phyloP scores from a whole-genome alignment of 2,888 invertebrate genomes.

The Congeria kusceri region DNA sequence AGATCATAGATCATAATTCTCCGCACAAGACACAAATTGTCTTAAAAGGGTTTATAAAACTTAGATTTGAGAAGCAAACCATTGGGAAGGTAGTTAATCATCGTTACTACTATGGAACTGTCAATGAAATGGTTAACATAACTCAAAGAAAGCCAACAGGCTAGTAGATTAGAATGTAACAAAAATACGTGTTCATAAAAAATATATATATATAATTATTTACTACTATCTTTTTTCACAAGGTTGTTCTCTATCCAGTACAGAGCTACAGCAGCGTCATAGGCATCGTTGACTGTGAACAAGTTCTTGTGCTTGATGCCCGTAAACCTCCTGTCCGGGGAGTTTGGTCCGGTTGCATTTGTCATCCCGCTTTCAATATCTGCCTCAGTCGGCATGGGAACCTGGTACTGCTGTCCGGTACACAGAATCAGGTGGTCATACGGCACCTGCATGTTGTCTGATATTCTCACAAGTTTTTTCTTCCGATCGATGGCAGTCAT shows the following conservation, averaged over 20 bases:
- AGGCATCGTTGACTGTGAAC: constrained; percentile 83
- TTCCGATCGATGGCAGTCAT: constrained; percentile 84
- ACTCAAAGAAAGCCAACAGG: too few species aligned
- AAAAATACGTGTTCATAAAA: not conserved
- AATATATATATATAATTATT: too few species aligned
- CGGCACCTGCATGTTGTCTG: constrained; percentile 79
- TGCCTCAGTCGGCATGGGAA: constrained; percentile 80
- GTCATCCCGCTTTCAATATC: constrained; percentile 70
- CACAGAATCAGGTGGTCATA: constrained; percentile 85
- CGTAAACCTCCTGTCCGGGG: constrained; percentile 73
- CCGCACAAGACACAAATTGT: not conserved
- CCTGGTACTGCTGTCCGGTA: constrained; percentile 84
- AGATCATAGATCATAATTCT: not conserved
- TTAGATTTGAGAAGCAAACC: too few species aligned
- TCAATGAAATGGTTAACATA: too few species aligned
- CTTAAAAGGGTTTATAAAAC: too few species aligned
- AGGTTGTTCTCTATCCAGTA: constrained; percentile 81
- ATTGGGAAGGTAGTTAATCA: too few species aligned
- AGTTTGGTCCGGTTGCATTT: constrained; percentile 69
- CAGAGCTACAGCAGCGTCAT: constrained; percentile 82
- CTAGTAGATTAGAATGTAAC: too few species aligned
- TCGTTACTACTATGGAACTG: too few species aligned
- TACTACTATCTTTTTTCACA: constrained; percentile 72
- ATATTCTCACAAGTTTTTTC: constrained; percentile 83
- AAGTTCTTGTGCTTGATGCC: constrained; percentile 80